Evolutionary conservation across 2,113 vertebrate genomes (phyloP).

Genomic region (Tamias sibiricus): DNA sequence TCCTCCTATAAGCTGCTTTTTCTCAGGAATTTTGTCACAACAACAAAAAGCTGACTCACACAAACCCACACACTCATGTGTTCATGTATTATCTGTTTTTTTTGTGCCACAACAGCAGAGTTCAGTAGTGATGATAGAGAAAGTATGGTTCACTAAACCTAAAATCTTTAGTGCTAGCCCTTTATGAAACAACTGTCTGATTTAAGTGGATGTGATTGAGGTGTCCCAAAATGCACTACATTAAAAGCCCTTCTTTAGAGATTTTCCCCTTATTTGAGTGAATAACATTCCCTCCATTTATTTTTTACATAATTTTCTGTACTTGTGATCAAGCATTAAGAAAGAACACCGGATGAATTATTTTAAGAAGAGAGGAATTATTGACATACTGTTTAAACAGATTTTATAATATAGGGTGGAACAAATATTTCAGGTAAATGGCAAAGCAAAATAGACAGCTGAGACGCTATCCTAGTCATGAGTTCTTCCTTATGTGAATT

Average conservation of each 20-base stretch:
- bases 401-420: neutral
- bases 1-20: neutral
- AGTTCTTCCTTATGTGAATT: neutral
- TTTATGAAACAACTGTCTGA: neutral
- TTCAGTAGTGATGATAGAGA: neutral
- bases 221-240: neutral
- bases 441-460: neutral
- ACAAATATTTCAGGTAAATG: neutral
- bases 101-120: neutral
- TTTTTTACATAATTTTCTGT: neutral
- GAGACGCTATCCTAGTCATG: neutral
- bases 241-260: neutral
- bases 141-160: neutral
- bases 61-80: too few relatives aligned
- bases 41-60: neutral
- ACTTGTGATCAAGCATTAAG: neutral
- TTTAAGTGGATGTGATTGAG: neutral
- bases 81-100: neutral
- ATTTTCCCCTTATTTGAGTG: neutral
- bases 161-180: neutral
- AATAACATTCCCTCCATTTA: neutral
- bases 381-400: neutral
- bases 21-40: neutral
- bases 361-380: neutral
- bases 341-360: neutral